Evolutionary conservation across 1,140 invertebrate species (phyloP).

Genomic region (Holotrichia oblita): DNA sequence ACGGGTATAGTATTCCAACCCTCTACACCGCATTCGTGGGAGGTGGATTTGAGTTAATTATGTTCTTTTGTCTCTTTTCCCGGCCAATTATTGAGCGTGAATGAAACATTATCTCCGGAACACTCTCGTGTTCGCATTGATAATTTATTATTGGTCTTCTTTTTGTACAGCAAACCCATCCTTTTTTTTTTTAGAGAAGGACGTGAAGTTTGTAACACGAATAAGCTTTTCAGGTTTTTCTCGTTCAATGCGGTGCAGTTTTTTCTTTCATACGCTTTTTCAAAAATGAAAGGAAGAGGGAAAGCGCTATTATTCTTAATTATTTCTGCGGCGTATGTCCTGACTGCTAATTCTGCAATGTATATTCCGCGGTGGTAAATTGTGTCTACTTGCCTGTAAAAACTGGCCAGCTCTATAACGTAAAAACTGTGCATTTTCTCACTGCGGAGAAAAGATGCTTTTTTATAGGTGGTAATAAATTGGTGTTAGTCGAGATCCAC

Average conservation of each 20-base stretch:
- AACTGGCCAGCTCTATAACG: background rate
- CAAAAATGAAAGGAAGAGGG: background rate
- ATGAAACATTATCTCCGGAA: constrained; percentile 12
- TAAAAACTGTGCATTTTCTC: background rate
- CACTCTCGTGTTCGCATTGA: background rate
- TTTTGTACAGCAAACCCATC: background rate
- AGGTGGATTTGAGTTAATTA: constrained; percentile 7
- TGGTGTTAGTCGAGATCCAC: background rate
- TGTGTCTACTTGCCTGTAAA: background rate
- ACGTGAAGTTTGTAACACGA: background rate
- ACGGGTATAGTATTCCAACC: background rate
- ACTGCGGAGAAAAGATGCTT: background rate
- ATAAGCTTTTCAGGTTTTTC: constrained; percentile 7
- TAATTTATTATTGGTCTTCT: background rate
- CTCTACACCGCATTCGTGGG: background rate
- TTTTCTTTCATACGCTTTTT: background rate
- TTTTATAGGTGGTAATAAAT: background rate
- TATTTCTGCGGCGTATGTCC: constrained; percentile 6
- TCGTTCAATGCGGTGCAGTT: background rate
- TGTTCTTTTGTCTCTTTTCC: constrained; percentile 8
- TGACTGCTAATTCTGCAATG: background rate
- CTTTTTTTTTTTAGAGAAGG: too few species aligned
- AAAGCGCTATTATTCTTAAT: constrained; percentile 2
- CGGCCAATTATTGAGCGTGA: constrained; percentile 6
- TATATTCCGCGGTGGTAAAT: background rate